Evolutionary conservation across 2,888 invertebrate genomes (phyloP).

Genomic region (Stenchaetothrips biformis): DNA sequence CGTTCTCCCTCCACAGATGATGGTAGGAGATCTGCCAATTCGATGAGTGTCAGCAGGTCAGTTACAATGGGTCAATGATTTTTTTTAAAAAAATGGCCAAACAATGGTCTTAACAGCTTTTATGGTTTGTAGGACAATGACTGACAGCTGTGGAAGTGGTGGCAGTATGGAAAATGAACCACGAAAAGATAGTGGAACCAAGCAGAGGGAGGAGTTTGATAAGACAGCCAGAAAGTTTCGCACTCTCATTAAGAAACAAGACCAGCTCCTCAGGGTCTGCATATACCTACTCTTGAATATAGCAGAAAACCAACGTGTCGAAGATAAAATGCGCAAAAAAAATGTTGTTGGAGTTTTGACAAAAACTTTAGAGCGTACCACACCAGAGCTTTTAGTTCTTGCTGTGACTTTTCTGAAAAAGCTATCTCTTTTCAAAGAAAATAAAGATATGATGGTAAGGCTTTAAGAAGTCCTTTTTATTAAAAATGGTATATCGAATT

Average conservation of each 20-base stretch:
- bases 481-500: not conserved
- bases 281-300: constrained; percentile 91
- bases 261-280: constrained; percentile 83
- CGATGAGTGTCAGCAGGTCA: not conserved
- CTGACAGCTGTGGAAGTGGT: not conserved
- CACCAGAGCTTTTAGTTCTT: constrained; percentile 81
- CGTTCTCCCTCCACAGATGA: not conserved
- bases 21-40: not conserved
- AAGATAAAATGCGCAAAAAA: constrained; percentile 95
- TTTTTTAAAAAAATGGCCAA: not conserved
- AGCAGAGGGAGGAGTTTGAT: constrained; percentile 66
- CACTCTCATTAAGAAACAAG: constrained; percentile 84
- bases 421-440: constrained; percentile 87
- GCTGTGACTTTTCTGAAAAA: constrained; percentile 93
- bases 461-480: not conserved
- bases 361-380: constrained; percentile 83
- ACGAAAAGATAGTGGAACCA: constrained; percentile 14
- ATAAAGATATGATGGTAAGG: constrained; percentile 82
- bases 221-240: constrained; percentile 71
- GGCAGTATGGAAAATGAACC: not conserved
- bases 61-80: not conserved
- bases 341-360: constrained; percentile 83
- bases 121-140: not conserved
- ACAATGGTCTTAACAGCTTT: not conserved
- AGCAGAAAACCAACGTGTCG: constrained; percentile 90